Evolutionary conservation across 2,888 invertebrate genomes (phyloP), one percentile per base, ranked within the genome.

Genomic region (Venustoraphidia nigricollis): DNA sequence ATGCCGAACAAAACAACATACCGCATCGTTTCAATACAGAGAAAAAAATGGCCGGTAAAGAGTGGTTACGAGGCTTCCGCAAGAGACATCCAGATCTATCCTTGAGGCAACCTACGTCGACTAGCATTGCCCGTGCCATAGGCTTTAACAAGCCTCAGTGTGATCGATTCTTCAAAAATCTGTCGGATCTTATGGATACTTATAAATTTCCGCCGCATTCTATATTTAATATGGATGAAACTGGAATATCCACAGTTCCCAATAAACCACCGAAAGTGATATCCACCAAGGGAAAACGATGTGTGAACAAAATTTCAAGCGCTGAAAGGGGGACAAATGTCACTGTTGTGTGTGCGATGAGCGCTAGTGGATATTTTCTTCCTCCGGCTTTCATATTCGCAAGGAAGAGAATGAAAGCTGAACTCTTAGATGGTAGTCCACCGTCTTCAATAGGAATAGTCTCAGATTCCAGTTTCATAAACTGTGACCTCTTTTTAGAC

Each of bases 101-200:
- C 10, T 49, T 61, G 11, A 43, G 60, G 39, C 54, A 41, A 36
- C 59, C 59, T 9, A 53, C 59, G 53, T 54, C 57, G 8, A 62
- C 59, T 1, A 61, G 58, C 43, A 48, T 59, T 14, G 54, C 59
- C 9, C 40, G 59, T 45, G 55, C 54, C 2, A 54, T 56, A 4
- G 53, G 53, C 44, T 61, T 62, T 49, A 61, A 61, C 48, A 36
- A 47, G 44, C 46, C 41, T 9, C 59, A 57, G 49, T 57, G 60
- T 3, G 42, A 51, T 14, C 36, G n/a, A 8, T 59, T 60, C 48
- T 60, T 54, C 45, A 46, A 54, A 9, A 58, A 57, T 46, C 49
- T 59, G 39, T 27, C 34, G 44, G 48, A 36, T 44, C 56, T 55
- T 34, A 45, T 51, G 52, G 56, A 52, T n/a, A 47, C 50, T 44